Conservation (phyloP, 2,888 invertebrate species). For the Liodrosophila aerea region DNA sequence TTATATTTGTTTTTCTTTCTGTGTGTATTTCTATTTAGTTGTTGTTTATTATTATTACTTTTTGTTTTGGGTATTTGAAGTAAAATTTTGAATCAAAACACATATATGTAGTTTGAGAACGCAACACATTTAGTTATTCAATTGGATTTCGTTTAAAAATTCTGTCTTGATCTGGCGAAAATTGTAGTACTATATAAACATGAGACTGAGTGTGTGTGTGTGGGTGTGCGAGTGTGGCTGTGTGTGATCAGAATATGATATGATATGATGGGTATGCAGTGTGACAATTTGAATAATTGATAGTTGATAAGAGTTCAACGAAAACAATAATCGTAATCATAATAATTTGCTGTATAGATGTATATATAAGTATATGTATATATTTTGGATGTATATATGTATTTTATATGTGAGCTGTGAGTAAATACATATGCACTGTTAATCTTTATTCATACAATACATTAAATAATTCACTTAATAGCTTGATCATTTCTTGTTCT, state of each 20-base stretch:
- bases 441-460: conserved; percentile 53
- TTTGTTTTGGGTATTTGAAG: conserved; percentile 60
- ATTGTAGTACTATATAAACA: conserved; percentile 40
- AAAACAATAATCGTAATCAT: no score
- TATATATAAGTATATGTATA: conserved; percentile 35
- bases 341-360: conserved; percentile 37
- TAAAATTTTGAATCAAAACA: conserved; percentile 73
- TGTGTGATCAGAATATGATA: conserved; percentile 4
- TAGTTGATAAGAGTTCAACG: conserved; percentile 36
- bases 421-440: conserved; percentile 70
- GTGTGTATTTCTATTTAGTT: conserved; percentile 46
- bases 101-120: conserved; percentile 73
- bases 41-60: conserved; percentile 33
- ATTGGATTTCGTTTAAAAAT: conserved; percentile 45
- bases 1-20: conserved; percentile 37
- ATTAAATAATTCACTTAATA: conserved; percentile 71
- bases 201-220: conserved; percentile 12
- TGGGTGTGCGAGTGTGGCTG: conserved; percentile 3
- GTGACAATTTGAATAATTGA: conserved; percentile 13
- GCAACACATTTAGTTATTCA: conserved; percentile 63
- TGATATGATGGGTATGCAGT: conserved; percentile 27
- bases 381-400: conserved; percentile 47
- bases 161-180: conserved; percentile 51
- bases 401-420: conserved; percentile 65
- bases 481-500: conserved; percentile 35